phyloP scores from a whole-genome alignment of 2,888 invertebrate species.

The Griposia aprilina region DNA sequence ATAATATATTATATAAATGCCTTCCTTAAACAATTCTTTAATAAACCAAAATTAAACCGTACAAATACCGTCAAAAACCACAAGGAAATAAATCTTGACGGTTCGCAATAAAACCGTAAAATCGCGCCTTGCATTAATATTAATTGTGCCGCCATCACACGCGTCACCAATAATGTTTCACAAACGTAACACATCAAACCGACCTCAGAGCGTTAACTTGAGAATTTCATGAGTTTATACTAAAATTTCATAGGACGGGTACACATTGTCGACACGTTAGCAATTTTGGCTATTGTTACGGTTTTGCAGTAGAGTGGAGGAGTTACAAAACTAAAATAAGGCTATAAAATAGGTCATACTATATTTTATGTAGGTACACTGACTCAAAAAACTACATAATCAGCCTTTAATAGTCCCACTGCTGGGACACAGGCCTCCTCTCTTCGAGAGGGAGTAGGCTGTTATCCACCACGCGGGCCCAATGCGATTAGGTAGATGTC shows the following conservation, averaged over 20 bases:
- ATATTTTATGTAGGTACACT: not conserved
- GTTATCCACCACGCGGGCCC: too few relatives aligned
- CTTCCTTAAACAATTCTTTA: not conserved
- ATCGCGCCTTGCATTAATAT: conserved; percentile 41
- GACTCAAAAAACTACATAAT: too few relatives aligned
- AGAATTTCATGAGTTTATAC: conserved; percentile 58
- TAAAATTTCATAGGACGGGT: conserved; percentile 48
- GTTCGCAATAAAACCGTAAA: conserved; percentile 46
- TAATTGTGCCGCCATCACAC: conserved; percentile 63
- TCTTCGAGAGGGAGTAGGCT: too few relatives aligned
- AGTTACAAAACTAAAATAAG: conserved; percentile 16
- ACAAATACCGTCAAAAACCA: conserved; percentile 35
- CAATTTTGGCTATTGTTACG: conserved; percentile 17
- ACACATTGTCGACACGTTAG: conserved; percentile 31
- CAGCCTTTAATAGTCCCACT: too few relatives aligned
- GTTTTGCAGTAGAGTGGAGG: not conserved
- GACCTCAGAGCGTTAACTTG: conserved; percentile 63
- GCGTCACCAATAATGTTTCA: conserved; percentile 62
- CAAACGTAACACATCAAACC: conserved; percentile 53
- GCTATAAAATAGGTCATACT: not conserved
- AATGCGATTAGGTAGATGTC: too few relatives aligned
- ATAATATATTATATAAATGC: not conserved
- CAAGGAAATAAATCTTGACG: conserved; percentile 51
- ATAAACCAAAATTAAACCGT: conserved; percentile 11
- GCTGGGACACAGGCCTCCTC: too few relatives aligned